A percentile compares a stretch with the other conserved stretches of the same genome.
Conservation (phyloP, 1,140 invertebrate genomes). For the Dinoponera quadriceps region DNA sequence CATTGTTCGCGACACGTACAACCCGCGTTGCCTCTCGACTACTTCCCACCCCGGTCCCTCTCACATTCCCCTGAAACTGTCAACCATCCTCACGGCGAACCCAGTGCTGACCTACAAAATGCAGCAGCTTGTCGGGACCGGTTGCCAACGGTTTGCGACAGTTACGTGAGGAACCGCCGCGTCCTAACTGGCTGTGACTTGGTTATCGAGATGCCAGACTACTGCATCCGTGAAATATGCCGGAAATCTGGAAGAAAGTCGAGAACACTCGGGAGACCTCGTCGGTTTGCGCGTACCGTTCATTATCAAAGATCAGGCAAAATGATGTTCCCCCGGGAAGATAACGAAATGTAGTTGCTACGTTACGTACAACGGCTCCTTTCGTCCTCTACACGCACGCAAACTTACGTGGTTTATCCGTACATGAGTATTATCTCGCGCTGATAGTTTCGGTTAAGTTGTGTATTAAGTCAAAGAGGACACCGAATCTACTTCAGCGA, state of each 20-base stretch:
- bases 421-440: too few species aligned
- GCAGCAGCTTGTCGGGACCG: constrained; percentile 73
- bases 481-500: too few species aligned
- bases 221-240: constrained; percentile 7
- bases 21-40: constrained; percentile 73
- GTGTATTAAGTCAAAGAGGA: too few species aligned
- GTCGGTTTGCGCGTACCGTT: not conserved
- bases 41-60: constrained; percentile 56
- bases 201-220: constrained; percentile 68
- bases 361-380: too few species aligned
- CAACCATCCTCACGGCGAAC: constrained; percentile 64
- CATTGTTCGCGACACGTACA: constrained; percentile 78
- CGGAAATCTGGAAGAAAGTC: constrained; percentile 17
- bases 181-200: constrained; percentile 67
- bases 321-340: not conserved
- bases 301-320: not conserved
- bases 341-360: too few species aligned
- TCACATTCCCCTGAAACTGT: constrained; percentile 66
- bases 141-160: constrained; percentile 74
- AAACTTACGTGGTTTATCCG: too few species aligned
- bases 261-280: not conserved
- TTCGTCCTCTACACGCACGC: too few species aligned
- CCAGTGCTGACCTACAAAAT: constrained; percentile 74
- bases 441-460: too few species aligned
- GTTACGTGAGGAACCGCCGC: constrained; percentile 68